Evolutionary conservation across 2,888 invertebrate genomes (phyloP), one percentile per base, ranked within the genome.

Genomic region (Napeogenes inachia): DNA sequence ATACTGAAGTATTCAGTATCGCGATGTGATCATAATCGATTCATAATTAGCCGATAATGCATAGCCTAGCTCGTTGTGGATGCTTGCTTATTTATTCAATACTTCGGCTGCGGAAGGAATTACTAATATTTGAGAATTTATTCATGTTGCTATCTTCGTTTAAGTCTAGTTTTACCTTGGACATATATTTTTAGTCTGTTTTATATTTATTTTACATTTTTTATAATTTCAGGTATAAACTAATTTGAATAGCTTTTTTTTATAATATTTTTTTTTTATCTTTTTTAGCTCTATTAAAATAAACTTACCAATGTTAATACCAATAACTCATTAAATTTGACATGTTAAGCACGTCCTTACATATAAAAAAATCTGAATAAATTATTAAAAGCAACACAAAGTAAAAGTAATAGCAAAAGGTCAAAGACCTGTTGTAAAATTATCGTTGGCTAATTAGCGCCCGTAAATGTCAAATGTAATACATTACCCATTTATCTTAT

Each of bases 1-100:
- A 66, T 72, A 64, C 73, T 79, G 70, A 79, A 81, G 79, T 79
- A 81, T 81, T 77, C 79, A 81, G 64, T 74, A 73, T 66, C 71
- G 73, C 73, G 71, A 65, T 75, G 74, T 71, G 77, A 75, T 75
- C 74, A 75, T 79, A 78, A 79, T 80, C 77, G 77, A 76, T 68
- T 57, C 62, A 70, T 77, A 76, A 80, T 80, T 77, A 79, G 75
- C 70, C 61, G 72, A 67, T 77, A 75, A 75, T 73, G 71, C 71
- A 72, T 70, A 57, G 63, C 63, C 63, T 57, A 50, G 65, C 59
- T 62, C 66, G 62, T 65, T 68, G 61, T 68, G 59, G 64, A 47
- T 61, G 63, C 60, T 8, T 6, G 45, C 57, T 65, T 60, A 65
- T 58, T 65, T 62, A 65, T 65, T 65, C 65, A 62, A 6, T 12